These are phyloP conservation scores for Acrocyrtus sp. DNA, from an alignment of 2,888 invertebrate species.

Conservation along the genomic window DNA sequence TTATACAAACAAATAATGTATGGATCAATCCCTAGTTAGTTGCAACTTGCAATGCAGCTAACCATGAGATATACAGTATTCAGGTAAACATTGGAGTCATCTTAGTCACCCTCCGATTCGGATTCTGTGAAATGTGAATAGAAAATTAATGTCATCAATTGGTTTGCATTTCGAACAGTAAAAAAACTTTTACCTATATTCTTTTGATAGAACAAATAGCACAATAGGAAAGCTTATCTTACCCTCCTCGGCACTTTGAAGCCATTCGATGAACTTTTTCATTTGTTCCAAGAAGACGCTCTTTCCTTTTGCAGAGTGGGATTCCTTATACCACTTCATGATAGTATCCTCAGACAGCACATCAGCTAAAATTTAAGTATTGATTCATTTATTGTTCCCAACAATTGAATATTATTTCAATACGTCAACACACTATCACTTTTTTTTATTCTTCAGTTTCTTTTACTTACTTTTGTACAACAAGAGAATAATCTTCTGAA, in stretches of 20 bases:
- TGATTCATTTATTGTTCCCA: too few species aligned
- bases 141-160: too few species aligned
- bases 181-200: neutral
- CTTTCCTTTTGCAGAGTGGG: conserved; percentile 93
- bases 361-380: conserved; percentile 82
- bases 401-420: too few species aligned
- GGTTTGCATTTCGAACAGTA: too few species aligned
- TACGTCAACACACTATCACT: too few species aligned
- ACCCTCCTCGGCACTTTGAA: conserved; percentile 94
- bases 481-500: conserved; percentile 95
- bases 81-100: conserved; percentile 27
- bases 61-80: conserved; percentile 27
- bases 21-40: too few species aligned
- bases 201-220: neutral
- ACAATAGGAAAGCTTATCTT: conserved; percentile 35
- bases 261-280: conserved; percentile 97
- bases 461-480: conserved; percentile 86
- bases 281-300: conserved; percentile 98
- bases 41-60: conserved; percentile 29
- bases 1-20: too few species aligned
- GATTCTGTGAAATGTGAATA: conserved; percentile 67
- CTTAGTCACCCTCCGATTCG: conserved; percentile 70
- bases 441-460: too few species aligned
- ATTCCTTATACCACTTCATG: conserved; percentile 95
- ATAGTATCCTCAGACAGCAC: conserved; percentile 95